These are phyloP conservation scores for Bergia sp. DNA, from an alignment of 92 coral and sea anemone genomes.

Conservation along the genomic window DNA sequence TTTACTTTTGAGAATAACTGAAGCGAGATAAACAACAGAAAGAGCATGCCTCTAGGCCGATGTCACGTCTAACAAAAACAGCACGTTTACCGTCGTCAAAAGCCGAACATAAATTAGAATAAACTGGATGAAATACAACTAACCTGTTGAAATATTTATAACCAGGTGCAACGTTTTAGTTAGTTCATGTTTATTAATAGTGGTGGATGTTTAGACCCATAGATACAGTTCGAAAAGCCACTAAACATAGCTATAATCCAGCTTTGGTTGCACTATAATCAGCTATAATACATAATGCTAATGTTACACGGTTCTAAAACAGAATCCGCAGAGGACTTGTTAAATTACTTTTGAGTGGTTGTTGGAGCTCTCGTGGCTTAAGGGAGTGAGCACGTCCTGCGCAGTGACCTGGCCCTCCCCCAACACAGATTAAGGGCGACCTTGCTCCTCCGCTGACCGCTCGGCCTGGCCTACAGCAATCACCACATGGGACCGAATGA, in stretches of 20 bases:
- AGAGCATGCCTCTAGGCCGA: background rate
- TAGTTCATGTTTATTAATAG: background rate
- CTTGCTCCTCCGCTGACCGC: background rate
- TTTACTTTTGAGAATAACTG: background rate
- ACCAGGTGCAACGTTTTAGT: background rate
- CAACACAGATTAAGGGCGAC: background rate
- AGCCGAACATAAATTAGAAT: background rate
- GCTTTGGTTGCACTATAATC: background rate
- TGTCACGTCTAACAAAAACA: background rate
- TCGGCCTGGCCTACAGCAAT: background rate
- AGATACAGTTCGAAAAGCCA: background rate
- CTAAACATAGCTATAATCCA: background rate
- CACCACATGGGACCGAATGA: background rate
- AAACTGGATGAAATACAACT: constrained; percentile 7
- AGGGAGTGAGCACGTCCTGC: background rate
- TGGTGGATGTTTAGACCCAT: background rate
- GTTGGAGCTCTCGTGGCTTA: background rate
- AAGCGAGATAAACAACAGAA: background rate
- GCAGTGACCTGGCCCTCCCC: background rate
- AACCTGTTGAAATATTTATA: background rate
- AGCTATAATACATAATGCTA: no score
- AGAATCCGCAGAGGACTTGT: background rate
- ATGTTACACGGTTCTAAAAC: background rate
- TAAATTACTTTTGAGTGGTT: background rate
- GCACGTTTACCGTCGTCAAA: background rate